Evolutionary conservation across 2,888 invertebrate species (phyloP).

Genomic region (Hypsopygia costalis): DNA sequence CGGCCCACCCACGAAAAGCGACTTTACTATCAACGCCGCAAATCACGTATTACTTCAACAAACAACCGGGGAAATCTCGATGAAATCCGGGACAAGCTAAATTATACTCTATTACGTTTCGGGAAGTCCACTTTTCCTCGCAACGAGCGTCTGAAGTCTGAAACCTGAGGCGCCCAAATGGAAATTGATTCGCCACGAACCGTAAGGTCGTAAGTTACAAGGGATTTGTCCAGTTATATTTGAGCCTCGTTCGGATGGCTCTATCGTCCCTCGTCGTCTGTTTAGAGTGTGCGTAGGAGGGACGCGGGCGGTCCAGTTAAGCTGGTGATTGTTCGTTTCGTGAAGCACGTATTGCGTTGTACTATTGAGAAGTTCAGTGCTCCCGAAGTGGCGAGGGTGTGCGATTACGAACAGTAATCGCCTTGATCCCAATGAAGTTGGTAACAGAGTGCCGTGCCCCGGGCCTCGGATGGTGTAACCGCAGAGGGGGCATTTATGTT

Average conservation of each 20-base stretch:
- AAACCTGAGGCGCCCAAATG: constrained; percentile 48
- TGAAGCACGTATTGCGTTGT: constrained; percentile 46
- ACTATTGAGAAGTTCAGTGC: constrained; percentile 39
- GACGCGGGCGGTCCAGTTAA: constrained; percentile 30
- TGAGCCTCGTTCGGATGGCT: constrained; percentile 40
- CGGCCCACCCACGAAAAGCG: constrained; percentile 32
- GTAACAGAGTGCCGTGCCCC: constrained; percentile 54
- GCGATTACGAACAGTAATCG: constrained; percentile 71
- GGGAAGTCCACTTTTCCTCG: constrained; percentile 40
- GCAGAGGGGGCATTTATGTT: constrained; percentile 24
- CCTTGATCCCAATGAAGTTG: constrained; percentile 72
- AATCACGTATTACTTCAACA: constrained; percentile 73
- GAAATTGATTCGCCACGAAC: constrained; percentile 68
- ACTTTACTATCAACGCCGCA: constrained; percentile 55
- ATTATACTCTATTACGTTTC: constrained; percentile 49
- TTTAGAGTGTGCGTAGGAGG: constrained; percentile 22
- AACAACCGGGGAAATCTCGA: constrained; percentile 54
- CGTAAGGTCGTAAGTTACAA: constrained; percentile 55
- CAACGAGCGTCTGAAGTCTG: constrained; percentile 21
- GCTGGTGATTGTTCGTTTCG: constrained; percentile 35
- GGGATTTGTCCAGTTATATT: constrained; percentile 23
- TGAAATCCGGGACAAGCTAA: constrained; percentile 41
- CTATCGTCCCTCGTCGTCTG: constrained; percentile 30
- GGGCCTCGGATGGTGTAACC: constrained; percentile 21
- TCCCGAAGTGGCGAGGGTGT: constrained; percentile 60